Conservation (phyloP, 2,888 invertebrate genomes). For the Oasisia sp. region DNA sequence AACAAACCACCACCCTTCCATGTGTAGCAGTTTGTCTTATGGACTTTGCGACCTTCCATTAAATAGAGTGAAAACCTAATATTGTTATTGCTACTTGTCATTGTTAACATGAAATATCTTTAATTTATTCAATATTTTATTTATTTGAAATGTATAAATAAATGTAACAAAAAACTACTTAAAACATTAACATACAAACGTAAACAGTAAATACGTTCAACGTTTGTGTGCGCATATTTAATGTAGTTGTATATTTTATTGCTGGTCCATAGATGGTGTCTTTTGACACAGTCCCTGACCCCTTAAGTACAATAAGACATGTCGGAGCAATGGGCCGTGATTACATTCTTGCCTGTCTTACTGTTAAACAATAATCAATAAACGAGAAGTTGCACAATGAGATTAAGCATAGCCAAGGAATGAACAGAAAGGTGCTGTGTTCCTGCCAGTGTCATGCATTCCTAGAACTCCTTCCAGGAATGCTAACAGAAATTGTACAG, state of each 20-base stretch:
- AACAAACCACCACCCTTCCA: no score
- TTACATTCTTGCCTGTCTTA: background rate
- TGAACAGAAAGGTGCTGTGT: background rate
- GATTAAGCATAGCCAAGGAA: background rate
- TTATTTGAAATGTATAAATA: background rate
- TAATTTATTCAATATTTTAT: no score
- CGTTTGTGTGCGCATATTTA: background rate
- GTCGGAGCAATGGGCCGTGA: background rate
- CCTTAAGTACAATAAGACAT: background rate
- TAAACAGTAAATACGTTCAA: background rate
- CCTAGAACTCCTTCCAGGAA: background rate
- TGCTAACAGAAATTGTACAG: background rate
- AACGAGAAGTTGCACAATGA: background rate
- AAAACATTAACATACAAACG: background rate
- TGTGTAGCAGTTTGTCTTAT: no score
- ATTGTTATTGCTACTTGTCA: no score
- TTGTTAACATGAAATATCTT: no score
- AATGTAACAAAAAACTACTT: background rate
- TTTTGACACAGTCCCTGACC: background rate
- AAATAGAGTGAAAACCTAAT: no score
- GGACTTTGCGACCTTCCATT: no score
- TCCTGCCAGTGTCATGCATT: background rate
- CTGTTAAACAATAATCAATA: conserved; percentile 6
- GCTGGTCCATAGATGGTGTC: background rate
- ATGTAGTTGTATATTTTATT: background rate